A percentile compares a stretch with the other conserved stretches of the same genome.
These are phyloP conservation scores for Boloria selene DNA, from an alignment of 2,888 invertebrate genomes.

Conservation along the genomic window DNA sequence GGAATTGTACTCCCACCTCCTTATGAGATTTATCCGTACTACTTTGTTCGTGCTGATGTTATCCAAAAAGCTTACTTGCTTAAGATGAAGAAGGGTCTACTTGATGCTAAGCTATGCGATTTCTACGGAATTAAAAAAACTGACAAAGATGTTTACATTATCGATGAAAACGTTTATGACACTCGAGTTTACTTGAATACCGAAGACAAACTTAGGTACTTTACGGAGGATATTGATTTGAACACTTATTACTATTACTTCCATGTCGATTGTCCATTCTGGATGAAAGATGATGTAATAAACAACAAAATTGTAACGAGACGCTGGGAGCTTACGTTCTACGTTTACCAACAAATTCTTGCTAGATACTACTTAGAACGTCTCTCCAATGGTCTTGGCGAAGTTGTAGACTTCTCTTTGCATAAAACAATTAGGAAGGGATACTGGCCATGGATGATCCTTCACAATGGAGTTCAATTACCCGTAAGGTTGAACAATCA, in stretches of 20 bases:
- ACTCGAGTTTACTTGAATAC: constrained; percentile 75
- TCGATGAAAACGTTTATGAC: constrained; percentile 86
- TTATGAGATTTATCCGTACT: constrained; percentile 85
- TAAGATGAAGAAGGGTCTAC: constrained; percentile 75
- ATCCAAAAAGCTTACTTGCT: constrained; percentile 80
- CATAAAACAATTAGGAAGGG: constrained; percentile 70
- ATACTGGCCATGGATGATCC: constrained; percentile 81
- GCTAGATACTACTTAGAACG: constrained; percentile 83
- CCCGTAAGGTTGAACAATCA: constrained; percentile 77
- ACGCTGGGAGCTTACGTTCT: constrained; percentile 82
- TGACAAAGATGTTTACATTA: constrained; percentile 79
- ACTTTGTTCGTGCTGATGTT: constrained; percentile 86
- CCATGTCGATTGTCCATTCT: constrained; percentile 84
- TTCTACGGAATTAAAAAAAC: constrained; percentile 77
- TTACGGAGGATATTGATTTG: constrained; percentile 85
- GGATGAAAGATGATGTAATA: constrained; percentile 78
- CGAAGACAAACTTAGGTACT: constrained; percentile 84
- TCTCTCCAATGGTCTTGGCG: constrained; percentile 74
- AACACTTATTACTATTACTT: constrained; percentile 84
- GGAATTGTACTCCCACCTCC: constrained; percentile 80
- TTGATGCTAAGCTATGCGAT: constrained; percentile 76
- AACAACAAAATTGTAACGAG: constrained; percentile 60
- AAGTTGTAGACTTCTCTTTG: constrained; percentile 72
- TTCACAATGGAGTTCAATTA: constrained; percentile 80
- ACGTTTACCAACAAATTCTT: constrained; percentile 85